Percentiles rank a stretch among this genome's conserved stretches.
Evolutionary conservation across 2,888 invertebrate genomes (phyloP).

Genomic region (Phragmatobia fuliginosa): DNA sequence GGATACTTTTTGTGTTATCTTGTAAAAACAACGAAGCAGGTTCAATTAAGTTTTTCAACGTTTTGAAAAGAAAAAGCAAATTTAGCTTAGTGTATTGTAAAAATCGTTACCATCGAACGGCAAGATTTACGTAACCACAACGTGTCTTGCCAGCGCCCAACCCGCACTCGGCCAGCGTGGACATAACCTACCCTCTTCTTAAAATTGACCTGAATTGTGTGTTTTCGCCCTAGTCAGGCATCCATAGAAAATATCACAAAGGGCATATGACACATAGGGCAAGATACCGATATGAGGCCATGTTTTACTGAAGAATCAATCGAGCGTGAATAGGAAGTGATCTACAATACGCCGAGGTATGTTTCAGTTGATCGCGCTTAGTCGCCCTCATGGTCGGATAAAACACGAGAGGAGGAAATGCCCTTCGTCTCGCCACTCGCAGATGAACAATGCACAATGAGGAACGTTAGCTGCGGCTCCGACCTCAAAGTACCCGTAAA

Average conservation of each 20-base stretch:
- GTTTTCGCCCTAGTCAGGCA: constrained; percentile 7
- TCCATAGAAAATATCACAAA: constrained; percentile 42
- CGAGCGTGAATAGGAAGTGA: constrained; percentile 52
- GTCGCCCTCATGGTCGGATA: constrained; percentile 69
- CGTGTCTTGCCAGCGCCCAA: too few species aligned
- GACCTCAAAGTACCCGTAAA: constrained; percentile 77
- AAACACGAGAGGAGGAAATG: constrained; percentile 76
- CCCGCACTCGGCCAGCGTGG: too few species aligned
- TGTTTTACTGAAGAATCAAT: constrained; percentile 44
- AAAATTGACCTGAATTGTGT: background rate
- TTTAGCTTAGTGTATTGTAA: background rate
- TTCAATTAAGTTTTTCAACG: background rate
- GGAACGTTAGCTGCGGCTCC: constrained; percentile 70
- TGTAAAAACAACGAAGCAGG: background rate
- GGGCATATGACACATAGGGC: constrained; percentile 33
- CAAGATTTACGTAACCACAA: too few species aligned
- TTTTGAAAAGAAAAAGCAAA: background rate
- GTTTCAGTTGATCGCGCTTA: constrained; percentile 59
- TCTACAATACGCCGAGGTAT: constrained; percentile 46
- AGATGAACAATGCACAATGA: constrained; percentile 79
- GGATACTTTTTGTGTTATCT: background rate
- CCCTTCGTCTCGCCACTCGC: constrained; percentile 74
- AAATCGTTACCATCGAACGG: background rate
- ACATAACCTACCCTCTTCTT: too few species aligned
- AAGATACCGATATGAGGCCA: constrained; percentile 34